Evolutionary conservation across 2,888 invertebrate species (phyloP).

Genomic region (Lasioglossum zephyrum): DNA sequence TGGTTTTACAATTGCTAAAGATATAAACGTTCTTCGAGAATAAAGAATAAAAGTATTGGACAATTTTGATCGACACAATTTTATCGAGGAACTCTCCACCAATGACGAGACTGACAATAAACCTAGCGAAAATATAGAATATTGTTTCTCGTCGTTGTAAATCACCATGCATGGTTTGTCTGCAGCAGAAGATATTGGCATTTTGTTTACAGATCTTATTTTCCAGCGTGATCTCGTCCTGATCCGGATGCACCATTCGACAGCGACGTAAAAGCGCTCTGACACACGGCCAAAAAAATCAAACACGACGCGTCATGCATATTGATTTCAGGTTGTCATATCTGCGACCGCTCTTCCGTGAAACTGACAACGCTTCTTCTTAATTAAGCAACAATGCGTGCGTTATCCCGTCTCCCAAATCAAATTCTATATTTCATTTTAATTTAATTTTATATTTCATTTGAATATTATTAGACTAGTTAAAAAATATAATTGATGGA

Average conservation of each 20-base stretch:
- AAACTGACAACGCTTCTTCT: background rate
- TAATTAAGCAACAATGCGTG: background rate
- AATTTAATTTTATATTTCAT: background rate
- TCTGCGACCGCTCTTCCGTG: background rate
- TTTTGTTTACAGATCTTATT: constrained; percentile 29
- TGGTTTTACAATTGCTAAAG: background rate
- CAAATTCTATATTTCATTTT: background rate
- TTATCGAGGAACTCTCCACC: background rate
- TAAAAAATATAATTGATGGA: no score
- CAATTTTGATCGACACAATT: background rate
- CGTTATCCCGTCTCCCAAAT: background rate
- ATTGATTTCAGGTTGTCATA: constrained; percentile 32
- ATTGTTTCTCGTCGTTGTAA: background rate
- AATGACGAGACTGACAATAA: background rate
- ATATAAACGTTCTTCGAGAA: background rate
- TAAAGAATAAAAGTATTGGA: background rate
- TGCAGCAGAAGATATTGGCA: constrained; percentile 7
- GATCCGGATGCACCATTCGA: constrained; percentile 8
- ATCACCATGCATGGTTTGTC: background rate
- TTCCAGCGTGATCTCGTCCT: constrained; percentile 11
- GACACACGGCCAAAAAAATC: constrained; percentile 28
- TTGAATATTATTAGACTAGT: no score
- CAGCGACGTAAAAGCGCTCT: constrained; percentile 27
- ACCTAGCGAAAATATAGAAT: background rate
- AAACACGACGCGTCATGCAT: constrained; percentile 25